These are phyloP conservation scores for Thalassoma bifasciatum DNA, from an alignment of 2,113 vertebrate genomes.

Conservation along the genomic window DNA sequence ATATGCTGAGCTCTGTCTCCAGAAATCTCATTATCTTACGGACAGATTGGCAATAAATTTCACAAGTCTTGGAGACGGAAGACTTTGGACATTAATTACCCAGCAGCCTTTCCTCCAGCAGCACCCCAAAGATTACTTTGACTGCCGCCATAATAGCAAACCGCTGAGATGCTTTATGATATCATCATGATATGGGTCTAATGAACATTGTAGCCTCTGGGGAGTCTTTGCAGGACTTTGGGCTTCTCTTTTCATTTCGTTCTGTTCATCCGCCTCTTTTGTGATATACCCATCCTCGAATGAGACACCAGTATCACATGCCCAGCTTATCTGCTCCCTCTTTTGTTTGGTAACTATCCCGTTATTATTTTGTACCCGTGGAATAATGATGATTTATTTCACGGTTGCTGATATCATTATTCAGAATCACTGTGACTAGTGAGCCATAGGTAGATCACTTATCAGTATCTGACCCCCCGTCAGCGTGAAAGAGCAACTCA, in stretches of 20 bases:
- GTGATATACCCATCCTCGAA: neutral
- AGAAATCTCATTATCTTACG: neutral
- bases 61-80: neutral
- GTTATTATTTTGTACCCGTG: conserved; percentile 9
- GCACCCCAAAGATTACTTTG: neutral
- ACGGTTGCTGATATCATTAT: conserved; percentile 23
- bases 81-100: conserved; percentile 8
- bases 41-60: neutral
- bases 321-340: neutral
- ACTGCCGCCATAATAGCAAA: neutral
- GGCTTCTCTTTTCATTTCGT: neutral
- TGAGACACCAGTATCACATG: neutral
- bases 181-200: neutral
- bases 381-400: conserved; percentile 44
- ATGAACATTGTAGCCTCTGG: conserved; percentile 1
- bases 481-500: conserved; percentile 52
- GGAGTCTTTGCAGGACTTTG: neutral
- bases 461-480: conserved; percentile 58
- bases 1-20: neutral
- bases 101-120: neutral
- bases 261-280: neutral
- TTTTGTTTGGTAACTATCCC: conserved; percentile 12
- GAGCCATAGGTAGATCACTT: conserved; percentile 61
- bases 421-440: conserved; percentile 45
- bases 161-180: conserved; percentile 1